phyloP scores from a whole-genome alignment of 2,888 invertebrate species.

The Stictocephala bisonia region DNA sequence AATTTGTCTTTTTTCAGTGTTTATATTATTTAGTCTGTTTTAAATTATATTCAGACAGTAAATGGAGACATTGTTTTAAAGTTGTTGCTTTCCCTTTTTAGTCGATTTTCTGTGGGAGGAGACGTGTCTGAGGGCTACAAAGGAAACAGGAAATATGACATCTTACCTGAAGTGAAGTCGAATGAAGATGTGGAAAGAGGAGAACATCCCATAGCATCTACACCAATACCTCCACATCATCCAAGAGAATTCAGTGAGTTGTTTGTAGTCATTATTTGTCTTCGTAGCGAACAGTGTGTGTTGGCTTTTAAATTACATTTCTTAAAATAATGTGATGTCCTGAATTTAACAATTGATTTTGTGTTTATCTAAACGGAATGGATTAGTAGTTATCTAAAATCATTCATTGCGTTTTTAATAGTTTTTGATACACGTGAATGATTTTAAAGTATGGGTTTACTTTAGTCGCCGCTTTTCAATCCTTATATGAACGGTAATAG shows the following conservation, averaged over 20 bases:
- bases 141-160: conserved; percentile 69
- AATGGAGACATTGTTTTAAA: too few species aligned
- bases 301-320: too few species aligned
- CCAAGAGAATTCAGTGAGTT: conserved; percentile 64
- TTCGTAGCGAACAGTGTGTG: background rate
- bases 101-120: conserved; percentile 75
- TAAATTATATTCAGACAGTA: too few species aligned
- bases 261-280: background rate
- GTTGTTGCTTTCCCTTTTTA: conserved; percentile 30
- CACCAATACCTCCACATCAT: conserved; percentile 63
- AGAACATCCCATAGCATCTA: conserved; percentile 61
- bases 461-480: too few species aligned
- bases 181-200: conserved; percentile 71
- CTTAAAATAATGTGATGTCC: background rate
- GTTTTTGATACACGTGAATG: too few species aligned
- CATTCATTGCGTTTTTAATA: too few species aligned
- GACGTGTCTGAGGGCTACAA: conserved; percentile 79
- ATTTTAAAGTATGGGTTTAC: too few species aligned
- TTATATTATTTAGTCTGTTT: too few species aligned
- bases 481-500: too few species aligned
- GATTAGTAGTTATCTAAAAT: too few species aligned
- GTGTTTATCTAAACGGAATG: too few species aligned
- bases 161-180: conserved; percentile 69
- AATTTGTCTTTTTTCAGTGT: too few species aligned
- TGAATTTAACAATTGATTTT: background rate